A percentile compares a stretch with the other conserved stretches of the same genome.
These are phyloP conservation scores for Dasypus novemcinctus DNA, from an alignment of 2,113 vertebrate species.

Conservation along the genomic window DNA sequence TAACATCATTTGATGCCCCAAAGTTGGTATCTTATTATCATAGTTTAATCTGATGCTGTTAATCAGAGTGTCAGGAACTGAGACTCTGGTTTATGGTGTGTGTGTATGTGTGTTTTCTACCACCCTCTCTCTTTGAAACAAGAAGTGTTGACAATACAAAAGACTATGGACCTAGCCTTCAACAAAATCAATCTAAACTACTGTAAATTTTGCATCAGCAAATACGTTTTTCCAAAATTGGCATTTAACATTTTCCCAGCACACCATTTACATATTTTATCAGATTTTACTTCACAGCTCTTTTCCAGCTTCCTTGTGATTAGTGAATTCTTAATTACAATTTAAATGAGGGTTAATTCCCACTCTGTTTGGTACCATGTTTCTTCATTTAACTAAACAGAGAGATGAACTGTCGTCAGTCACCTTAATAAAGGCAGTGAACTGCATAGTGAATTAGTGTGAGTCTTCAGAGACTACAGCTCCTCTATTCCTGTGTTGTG, in stretches of 20 bases:
- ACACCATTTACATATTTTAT: background rate
- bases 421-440: background rate
- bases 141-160: background rate
- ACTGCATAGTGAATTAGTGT: background rate
- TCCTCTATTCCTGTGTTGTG: background rate
- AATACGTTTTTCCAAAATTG: background rate
- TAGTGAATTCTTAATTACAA: constrained; percentile 40
- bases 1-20: background rate
- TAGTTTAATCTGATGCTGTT: background rate
- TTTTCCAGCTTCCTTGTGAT: constrained; percentile 1
- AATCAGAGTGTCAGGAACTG: background rate
- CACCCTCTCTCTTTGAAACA: constrained; percentile 7
- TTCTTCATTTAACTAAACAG: constrained; percentile 14
- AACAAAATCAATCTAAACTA: background rate
- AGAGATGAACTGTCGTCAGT: background rate
- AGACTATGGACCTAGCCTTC: background rate
- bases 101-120: background rate
- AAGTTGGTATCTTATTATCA: background rate
- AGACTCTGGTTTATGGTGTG: background rate
- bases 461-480: background rate
- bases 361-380: background rate
- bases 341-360: constrained; percentile 40
- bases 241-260: background rate
- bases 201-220: background rate
- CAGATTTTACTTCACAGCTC: background rate